phyloP scores from a whole-genome alignment of 2,113 vertebrate genomes.

The Pica pica region DNA sequence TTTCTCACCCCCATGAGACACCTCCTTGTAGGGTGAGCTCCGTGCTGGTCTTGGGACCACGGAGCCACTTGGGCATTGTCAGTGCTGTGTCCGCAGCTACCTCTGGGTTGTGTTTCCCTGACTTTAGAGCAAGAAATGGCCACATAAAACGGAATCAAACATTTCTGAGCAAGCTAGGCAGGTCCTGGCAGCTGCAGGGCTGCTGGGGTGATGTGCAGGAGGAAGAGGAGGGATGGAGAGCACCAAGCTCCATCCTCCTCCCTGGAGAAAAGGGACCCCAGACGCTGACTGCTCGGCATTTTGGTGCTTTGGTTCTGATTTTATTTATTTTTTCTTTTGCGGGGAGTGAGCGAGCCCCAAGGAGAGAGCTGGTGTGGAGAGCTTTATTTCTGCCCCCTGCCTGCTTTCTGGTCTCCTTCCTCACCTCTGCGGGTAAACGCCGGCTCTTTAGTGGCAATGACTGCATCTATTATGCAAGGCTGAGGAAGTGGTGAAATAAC shows the following conservation, averaged over 20 bases:
- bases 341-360: background rate
- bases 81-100: background rate
- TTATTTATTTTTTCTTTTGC: background rate
- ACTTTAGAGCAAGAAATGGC: background rate
- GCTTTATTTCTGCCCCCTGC: constrained; percentile 25
- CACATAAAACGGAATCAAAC: rapidly evolving
- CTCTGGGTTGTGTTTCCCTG: background rate
- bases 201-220: rapidly evolving
- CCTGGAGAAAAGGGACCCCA: background rate
- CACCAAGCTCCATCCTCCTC: background rate
- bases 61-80: rapidly evolving
- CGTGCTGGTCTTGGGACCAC: rapidly evolving
- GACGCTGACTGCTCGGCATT: rapidly evolving
- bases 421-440: constrained; percentile 52
- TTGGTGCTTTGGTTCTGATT: background rate
- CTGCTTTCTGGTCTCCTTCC: background rate
- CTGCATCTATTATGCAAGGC: constrained; percentile 59
- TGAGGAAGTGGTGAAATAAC: constrained; percentile 60
- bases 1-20: background rate
- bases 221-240: background rate
- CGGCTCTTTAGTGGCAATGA: constrained; percentile 55
- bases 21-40: background rate
- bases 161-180: rapidly evolving
- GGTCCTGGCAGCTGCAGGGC: background rate
- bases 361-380: background rate